phyloP scores from a whole-genome alignment of 2,888 invertebrate genomes.

The Oscheius myriophilus region DNA sequence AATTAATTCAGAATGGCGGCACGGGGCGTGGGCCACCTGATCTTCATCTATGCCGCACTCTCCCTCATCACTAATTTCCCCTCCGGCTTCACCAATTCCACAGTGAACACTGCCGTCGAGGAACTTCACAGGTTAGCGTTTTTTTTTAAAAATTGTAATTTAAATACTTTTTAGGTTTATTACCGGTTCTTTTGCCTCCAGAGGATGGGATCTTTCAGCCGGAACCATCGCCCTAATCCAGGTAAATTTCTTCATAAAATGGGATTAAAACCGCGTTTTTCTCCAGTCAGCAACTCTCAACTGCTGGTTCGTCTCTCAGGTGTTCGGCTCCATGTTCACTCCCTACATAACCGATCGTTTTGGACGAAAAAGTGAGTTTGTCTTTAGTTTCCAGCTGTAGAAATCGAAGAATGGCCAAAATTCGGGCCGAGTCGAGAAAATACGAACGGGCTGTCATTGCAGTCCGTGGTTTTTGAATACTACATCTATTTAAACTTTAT shows the following conservation, averaged over 20 bases:
- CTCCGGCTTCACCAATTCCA: conserved; percentile 65
- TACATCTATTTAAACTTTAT: too few relatives aligned
- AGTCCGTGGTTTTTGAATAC: too few relatives aligned
- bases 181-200: conserved; percentile 40
- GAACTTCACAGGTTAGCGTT: conserved; percentile 46
- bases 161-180: conserved; percentile 46
- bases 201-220: conserved; percentile 48
- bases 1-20: conserved; percentile 16
- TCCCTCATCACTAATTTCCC: conserved; percentile 67
- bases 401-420: too few relatives aligned
- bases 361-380: conserved; percentile 57
- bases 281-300: conserved; percentile 57
- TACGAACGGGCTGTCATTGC: too few relatives aligned
- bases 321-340: conserved; percentile 64
- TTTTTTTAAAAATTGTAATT: background rate
- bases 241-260: conserved; percentile 21
- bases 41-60: conserved; percentile 55
- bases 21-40: conserved; percentile 31
- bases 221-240: conserved; percentile 44
- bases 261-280: too few relatives aligned
- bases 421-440: too few relatives aligned
- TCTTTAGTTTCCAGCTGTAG: too few relatives aligned
- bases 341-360: conserved; percentile 62
- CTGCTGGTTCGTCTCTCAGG: conserved; percentile 64
- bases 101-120: conserved; percentile 64